Evolutionary conservation across 2,888 invertebrate genomes (phyloP).

Genomic region (Acanthosepion esculentum): DNA sequence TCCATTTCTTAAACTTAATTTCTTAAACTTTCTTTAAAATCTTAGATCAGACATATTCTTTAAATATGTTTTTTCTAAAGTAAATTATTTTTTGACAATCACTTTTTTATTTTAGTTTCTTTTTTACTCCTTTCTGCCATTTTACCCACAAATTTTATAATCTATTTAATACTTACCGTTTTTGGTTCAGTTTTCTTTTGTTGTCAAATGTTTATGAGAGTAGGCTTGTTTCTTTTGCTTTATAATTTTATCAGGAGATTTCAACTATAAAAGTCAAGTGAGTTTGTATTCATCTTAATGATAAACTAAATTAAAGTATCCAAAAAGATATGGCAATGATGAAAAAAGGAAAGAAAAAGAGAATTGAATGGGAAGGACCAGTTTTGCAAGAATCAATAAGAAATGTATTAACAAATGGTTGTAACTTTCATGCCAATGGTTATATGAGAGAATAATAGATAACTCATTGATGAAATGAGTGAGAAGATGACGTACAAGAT

Average conservation of each 20-base stretch:
- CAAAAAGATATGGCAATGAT: not conserved
- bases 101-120: not conserved
- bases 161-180: not conserved
- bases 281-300: not conserved
- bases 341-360: not conserved
- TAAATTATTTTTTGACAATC: not conserved
- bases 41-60: not conserved
- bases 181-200: not conserved
- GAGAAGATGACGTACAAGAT: not conserved
- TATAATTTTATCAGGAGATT: not conserved
- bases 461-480: not conserved
- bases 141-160: not conserved
- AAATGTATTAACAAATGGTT: constrained; percentile 33
- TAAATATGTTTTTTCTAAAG: not conserved
- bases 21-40: no score
- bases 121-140: not conserved
- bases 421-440: not conserved
- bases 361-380: not conserved
- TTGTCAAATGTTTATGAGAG: not conserved
- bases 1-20: not conserved
- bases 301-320: not conserved
- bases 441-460: not conserved
- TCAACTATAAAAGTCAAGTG: not conserved
- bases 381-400: not conserved
- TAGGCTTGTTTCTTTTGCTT: not conserved